These are phyloP conservation scores for Thymelicus acteon DNA, from an alignment of 2,888 invertebrate genomes.

Conservation along the genomic window DNA sequence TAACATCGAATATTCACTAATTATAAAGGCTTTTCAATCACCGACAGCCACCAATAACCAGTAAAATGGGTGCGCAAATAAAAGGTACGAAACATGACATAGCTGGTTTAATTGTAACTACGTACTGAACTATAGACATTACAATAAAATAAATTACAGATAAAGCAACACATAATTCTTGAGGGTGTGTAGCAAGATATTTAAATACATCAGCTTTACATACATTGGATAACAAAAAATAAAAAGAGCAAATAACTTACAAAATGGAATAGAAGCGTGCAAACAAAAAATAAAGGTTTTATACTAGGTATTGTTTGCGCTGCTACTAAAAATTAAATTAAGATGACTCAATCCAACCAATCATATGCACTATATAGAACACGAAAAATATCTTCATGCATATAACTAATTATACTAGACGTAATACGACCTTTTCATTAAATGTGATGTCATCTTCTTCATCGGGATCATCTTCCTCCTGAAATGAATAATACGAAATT, in stretches of 20 bases:
- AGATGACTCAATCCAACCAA: slow-evolving; percentile 16
- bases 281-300: slow-evolving; percentile 18
- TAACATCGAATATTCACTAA: no score
- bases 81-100: neutral
- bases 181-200: neutral
- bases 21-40: no score
- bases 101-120: neutral
- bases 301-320: slow-evolving; percentile 21
- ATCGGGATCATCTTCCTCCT: slow-evolving; percentile 50
- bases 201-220: slow-evolving; percentile 12
- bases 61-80: neutral
- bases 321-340: slow-evolving; percentile 26
- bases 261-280: slow-evolving; percentile 34
- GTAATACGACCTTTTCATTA: slow-evolving; percentile 55
- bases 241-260: slow-evolving; percentile 16
- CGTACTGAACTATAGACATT: neutral
- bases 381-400: slow-evolving; percentile 31
- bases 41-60: no score
- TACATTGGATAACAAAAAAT: slow-evolving; percentile 6
- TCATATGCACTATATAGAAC: slow-evolving; percentile 24
- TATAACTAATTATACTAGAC: slow-evolving; percentile 48
- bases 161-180: slow-evolving; percentile 24
- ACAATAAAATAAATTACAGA: slow-evolving; percentile 11
- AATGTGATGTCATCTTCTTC: slow-evolving; percentile 52
- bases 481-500: slow-evolving; percentile 30